Evolutionary conservation across 2,113 vertebrate genomes (phyloP), one percentile per base, ranked within the genome.

Genomic region (Brachyhypopomus occidentalis): DNA sequence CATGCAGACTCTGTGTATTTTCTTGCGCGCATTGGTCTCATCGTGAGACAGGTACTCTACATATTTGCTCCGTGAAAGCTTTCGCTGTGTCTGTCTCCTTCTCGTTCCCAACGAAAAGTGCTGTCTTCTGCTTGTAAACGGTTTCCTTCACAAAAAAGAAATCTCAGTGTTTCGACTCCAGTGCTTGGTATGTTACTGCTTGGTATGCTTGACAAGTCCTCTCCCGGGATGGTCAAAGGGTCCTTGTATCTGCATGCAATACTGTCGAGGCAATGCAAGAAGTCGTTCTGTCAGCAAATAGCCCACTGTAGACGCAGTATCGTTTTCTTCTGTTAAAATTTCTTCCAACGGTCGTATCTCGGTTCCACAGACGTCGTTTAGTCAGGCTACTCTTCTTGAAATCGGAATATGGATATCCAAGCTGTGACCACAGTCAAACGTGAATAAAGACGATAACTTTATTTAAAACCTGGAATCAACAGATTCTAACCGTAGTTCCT

Each of bases 271-370:
- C 19, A 16, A 77, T 74, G 91, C 88, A 92, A 92, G 89, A 91
- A 90, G 89, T 89, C 85, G 88, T 88, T 91, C 87, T 90, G 90
- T 92, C 90, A 59, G 64, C 77, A 75, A 76, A 27, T 59, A 38
- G 92, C 86, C 76, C 70, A 30, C 77, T 59, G 63, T 66, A 45
- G 52, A 41, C 77, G 64, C 77, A 78, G 34, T 66, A 66, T 12
- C 48, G 48, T 22, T 25, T n/a, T 69, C 77, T 70, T 59, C 30
- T 55, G 16, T 78, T 59, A 86, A 59, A 59, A 83, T 67, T 84
- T 85, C 83, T 77, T 85, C 86, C 82, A 60, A 85, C 70, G 78
- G 72, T 84, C 87, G 80, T 52, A 52, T 52, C 12, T 52, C 67
- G 23, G 52, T 23, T 60, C 36, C 77, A 55, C 77, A 79, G 77